Evolutionary conservation across 2,888 invertebrate genomes (phyloP), one percentile per base, ranked within the genome.

Genomic region (Polydrusus cervinus): DNA sequence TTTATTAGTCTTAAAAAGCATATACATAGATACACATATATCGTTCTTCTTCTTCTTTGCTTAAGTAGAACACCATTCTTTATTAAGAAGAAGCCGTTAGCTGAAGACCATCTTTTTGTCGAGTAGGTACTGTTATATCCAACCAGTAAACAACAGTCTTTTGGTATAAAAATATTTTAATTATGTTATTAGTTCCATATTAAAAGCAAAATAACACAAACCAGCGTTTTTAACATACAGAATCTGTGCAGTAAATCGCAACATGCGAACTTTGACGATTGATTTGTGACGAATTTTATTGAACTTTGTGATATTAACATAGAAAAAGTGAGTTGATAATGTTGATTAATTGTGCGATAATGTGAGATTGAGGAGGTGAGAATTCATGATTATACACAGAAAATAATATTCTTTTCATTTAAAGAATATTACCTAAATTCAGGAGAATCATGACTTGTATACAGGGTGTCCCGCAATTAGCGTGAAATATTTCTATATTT

Each of bases 31-130:
- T n/a, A 47, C 47, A 47, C 14, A 38, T 10, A 34, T 38, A 16
- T 34, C 6, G 16, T 38, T 43, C 68, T 43, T 53, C 55, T 43
- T 53, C 55, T 40, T 68, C 43, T 14, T 68, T 60, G 43, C 18
- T 2, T 68, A 73, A 73, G 73, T 73, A 45, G 73, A 67, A 60
- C 73, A 53, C 16, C 61, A 45, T 51, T 62, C 68, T 62, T 73
- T 49, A 62, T 62, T 47, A 49, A 73, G 68, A 61, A 67, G 61
- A 68, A 73, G 38, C 73, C 73, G 73, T 73, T 73, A 73, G 13
- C 30, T 61, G 60, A 60, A 66, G 49, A 47, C 72, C 72, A 72
- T 72, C 65, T 66, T 66, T 72, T 65, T 11, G 45, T 20, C 60
- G 30, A 53, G 73, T 25, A 25, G 25, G 25, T 73, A 73, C 73